Conservation (phyloP, 2,888 invertebrate genomes). For the Zhuqinia jingwanae region DNA sequence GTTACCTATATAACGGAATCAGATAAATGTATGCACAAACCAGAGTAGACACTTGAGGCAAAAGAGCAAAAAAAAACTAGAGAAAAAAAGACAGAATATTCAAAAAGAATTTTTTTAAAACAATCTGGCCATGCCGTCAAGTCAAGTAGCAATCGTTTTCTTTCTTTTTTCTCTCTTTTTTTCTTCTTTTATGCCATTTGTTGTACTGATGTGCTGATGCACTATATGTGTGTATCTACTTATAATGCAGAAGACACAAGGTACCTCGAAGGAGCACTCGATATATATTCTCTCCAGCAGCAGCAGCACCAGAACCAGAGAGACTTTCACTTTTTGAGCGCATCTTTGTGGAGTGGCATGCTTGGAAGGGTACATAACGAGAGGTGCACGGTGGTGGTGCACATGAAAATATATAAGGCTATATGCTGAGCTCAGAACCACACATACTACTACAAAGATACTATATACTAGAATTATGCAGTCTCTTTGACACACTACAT, state of each 20-base stretch:
- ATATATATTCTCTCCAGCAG: slow-evolving; percentile 1
- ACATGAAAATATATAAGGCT: too few relatives aligned
- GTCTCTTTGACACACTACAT: too few relatives aligned
- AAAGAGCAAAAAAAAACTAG: slow-evolving; percentile 54
- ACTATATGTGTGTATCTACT: too few relatives aligned
- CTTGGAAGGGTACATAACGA: too few relatives aligned
- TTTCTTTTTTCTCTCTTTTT: not conserved
- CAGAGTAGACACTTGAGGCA: slow-evolving; percentile 37
- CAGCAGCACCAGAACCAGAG: too few relatives aligned
- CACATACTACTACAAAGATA: too few relatives aligned
- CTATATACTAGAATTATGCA: too few relatives aligned
- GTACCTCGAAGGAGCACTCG: slow-evolving; percentile 47
- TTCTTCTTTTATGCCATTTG: not conserved
- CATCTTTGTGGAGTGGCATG: not conserved
- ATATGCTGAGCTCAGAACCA: too few relatives aligned
- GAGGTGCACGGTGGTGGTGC: too few relatives aligned
- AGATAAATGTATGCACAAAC: slow-evolving; percentile 38
- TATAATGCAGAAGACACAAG: not conserved
- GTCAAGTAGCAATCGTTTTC: slow-evolving; percentile 4
- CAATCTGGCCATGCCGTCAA: slow-evolving; percentile 34
- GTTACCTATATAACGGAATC: slow-evolving; percentile 37
- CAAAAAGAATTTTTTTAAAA: slow-evolving; percentile 22
- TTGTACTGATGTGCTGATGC: not conserved
- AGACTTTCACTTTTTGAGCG: slow-evolving; percentile 6
- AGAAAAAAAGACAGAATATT: slow-evolving; percentile 19